A percentile compares a stretch with the other conserved stretches of the same genome.
Evolutionary conservation across 2,888 invertebrate species (phyloP).

Genomic region (Rhingia campestris): DNA sequence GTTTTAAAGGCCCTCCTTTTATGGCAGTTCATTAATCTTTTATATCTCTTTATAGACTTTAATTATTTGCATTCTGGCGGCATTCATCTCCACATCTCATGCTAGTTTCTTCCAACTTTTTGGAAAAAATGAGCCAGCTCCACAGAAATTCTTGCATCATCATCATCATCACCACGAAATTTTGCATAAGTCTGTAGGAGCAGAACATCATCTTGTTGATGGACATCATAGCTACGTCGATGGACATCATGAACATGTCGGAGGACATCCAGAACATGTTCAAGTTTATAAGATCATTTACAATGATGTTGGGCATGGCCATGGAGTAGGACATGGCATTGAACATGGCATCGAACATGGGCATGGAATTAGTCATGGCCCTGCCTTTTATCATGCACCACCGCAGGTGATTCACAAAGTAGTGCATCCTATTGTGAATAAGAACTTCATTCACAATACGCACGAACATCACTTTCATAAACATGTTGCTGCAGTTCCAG

Average conservation of each 20-base stretch:
- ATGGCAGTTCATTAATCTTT: not conserved
- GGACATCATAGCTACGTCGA: not conserved
- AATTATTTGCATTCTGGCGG: conserved; percentile 43
- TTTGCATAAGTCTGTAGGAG: conserved; percentile 12
- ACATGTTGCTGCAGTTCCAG: not conserved
- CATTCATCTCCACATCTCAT: conserved; percentile 35
- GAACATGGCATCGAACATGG: conserved; percentile 5
- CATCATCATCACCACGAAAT: conserved; percentile 47
- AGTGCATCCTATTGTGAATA: conserved; percentile 38
- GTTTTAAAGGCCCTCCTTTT: not conserved
- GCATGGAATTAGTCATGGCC: conserved; percentile 18
- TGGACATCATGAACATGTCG: not conserved
- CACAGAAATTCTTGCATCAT: conserved; percentile 27
- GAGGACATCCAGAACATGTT: conserved; percentile 28
- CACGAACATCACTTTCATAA: conserved; percentile 39
- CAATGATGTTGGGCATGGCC: conserved; percentile 3
- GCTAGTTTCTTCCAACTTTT: conserved; percentile 5
- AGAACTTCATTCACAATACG: conserved; percentile 42
- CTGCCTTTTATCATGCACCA: conserved; percentile 1
- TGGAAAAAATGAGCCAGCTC: not conserved
- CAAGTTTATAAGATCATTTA: conserved; percentile 35
- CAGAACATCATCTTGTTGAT: not conserved
- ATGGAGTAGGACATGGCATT: not conserved
- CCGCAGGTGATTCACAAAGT: conserved; percentile 21
- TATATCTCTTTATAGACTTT: conserved; percentile 34